Evolutionary conservation across 2,888 invertebrate genomes (phyloP).

Genomic region (Drosophila borealis): DNA sequence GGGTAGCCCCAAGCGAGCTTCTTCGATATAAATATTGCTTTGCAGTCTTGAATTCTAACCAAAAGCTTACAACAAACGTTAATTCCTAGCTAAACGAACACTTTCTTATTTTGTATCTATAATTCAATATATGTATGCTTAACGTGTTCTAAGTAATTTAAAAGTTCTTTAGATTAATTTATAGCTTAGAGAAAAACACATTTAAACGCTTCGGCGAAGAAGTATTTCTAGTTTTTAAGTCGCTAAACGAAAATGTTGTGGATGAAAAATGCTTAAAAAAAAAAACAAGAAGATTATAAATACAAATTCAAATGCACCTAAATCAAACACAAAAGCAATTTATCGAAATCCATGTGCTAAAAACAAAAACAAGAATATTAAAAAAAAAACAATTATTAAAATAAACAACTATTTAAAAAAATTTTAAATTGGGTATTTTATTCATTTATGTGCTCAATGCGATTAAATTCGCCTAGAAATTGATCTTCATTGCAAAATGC

Average conservation of each 20-base stretch:
- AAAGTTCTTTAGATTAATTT: slow-evolving; percentile 69
- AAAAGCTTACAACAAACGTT: neutral
- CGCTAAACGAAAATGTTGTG: slow-evolving; percentile 53
- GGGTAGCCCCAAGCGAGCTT: neutral
- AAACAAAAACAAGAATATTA: slow-evolving; percentile 44
- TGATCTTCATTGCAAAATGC: too few species aligned
- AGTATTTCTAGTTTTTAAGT: slow-evolving; percentile 76
- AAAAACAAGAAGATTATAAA: slow-evolving; percentile 19
- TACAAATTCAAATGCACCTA: slow-evolving; percentile 49
- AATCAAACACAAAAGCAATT: slow-evolving; percentile 47
- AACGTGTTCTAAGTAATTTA: slow-evolving; percentile 72
- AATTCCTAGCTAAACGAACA: slow-evolving; percentile 5
- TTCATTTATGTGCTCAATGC: slow-evolving; percentile 9
- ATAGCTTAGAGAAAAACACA: slow-evolving; percentile 53
- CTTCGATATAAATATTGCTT: slow-evolving; percentile 23
- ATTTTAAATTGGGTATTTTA: slow-evolving; percentile 7
- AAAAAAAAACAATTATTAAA: slow-evolving; percentile 32
- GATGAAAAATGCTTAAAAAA: slow-evolving; percentile 34
- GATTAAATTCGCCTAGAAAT: too few species aligned
- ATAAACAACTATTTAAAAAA: slow-evolving; percentile 55
- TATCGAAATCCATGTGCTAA: slow-evolving; percentile 76
- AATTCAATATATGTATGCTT: slow-evolving; percentile 40
- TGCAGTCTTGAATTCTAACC: slow-evolving; percentile 25
- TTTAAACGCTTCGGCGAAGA: slow-evolving; percentile 57
- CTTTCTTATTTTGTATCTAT: slow-evolving; percentile 19